Conservation (phyloP, 2,888 invertebrate species). For the Pollenia labialis region DNA sequence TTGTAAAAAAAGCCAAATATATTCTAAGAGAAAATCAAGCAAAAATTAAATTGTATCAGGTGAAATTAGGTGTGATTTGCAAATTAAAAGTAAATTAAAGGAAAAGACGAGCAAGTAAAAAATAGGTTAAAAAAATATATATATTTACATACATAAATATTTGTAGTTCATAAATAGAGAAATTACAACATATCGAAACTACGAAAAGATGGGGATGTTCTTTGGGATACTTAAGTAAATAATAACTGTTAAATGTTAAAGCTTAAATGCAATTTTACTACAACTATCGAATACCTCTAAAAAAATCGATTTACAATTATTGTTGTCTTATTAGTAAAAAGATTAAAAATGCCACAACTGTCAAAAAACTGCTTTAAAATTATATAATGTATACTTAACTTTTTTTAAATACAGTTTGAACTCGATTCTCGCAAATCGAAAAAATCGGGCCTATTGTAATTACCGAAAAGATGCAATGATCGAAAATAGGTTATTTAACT, state of each 20-base stretch:
- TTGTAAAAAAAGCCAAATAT: not conserved
- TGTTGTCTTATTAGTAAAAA: too few species aligned
- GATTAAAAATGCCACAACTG: too few species aligned
- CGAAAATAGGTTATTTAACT: too few species aligned
- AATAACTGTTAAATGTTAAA: too few species aligned
- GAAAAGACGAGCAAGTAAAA: not conserved
- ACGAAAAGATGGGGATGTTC: conserved; percentile 1
- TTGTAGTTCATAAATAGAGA: not conserved
- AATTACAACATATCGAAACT: not conserved
- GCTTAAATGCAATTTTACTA: not conserved
- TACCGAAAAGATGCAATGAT: too few species aligned
- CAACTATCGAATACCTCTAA: not conserved
- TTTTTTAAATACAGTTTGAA: too few species aligned
- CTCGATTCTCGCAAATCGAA: too few species aligned
- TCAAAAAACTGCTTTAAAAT: not conserved
- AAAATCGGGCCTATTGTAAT: too few species aligned
- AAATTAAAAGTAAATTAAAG: not conserved
- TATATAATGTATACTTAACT: not conserved
- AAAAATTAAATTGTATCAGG: conserved; percentile 43
- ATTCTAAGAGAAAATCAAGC: conserved; percentile 18
- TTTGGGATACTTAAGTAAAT: too few species aligned
- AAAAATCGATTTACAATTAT: not conserved
- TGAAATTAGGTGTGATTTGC: conserved; percentile 50
- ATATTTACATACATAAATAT: too few species aligned
- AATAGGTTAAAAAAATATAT: too few species aligned